phyloP scores from a whole-genome alignment of 2,888 invertebrate species.

The Bruchidius siliquastri region DNA sequence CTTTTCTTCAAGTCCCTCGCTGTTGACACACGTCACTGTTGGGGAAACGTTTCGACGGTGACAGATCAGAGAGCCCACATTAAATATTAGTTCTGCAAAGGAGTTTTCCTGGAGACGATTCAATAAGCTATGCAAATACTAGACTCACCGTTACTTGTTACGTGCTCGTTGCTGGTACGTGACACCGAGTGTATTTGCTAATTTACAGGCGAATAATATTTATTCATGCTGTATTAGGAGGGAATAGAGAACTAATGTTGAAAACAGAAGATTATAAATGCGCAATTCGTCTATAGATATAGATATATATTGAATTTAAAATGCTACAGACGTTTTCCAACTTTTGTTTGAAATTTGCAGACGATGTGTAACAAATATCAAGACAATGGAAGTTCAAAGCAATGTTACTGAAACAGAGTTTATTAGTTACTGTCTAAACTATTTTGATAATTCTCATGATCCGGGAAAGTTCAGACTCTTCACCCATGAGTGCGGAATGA shows the following conservation, averaged over 20 bases:
- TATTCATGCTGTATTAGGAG: neutral
- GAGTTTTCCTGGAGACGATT: neutral
- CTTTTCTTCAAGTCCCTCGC: neutral
- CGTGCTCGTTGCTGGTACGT: neutral
- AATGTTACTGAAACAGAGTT: too few species aligned
- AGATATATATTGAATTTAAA: too few species aligned
- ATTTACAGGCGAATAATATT: neutral
- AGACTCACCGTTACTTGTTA: neutral
- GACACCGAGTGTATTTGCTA: neutral
- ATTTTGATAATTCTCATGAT: too few species aligned
- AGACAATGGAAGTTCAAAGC: too few species aligned
- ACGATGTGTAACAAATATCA: too few species aligned
- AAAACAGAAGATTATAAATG: neutral
- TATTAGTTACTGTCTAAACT: too few species aligned
- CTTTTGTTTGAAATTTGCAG: too few species aligned
- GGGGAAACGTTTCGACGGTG: neutral
- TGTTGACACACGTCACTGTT: neutral
- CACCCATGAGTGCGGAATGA: too few species aligned
- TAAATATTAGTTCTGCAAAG: neutral
- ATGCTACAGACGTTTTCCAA: too few species aligned
- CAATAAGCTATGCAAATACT: neutral
- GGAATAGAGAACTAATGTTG: neutral
- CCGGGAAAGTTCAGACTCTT: too few species aligned
- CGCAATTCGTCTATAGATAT: too few species aligned
- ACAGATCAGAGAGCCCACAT: neutral